Conservation (phyloP, 2,888 invertebrate species). For the Elegia similella region DNA sequence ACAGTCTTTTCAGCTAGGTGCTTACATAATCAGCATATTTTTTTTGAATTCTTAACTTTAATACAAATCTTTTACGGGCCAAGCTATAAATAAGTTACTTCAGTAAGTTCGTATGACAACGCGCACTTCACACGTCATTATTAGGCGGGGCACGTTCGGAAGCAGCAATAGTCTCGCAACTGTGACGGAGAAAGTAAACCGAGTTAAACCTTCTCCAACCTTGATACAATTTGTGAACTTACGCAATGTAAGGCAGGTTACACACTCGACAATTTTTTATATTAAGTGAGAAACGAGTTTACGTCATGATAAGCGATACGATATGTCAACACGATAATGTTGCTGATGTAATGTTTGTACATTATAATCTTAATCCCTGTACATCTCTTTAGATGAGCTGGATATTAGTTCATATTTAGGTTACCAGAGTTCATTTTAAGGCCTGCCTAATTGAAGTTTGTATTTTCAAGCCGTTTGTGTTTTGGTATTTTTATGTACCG, state of each 20-base stretch:
- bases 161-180: constrained; percentile 27
- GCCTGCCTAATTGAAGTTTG: no score
- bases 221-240: constrained; percentile 32
- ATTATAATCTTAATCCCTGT: not conserved
- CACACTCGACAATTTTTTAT: not conserved
- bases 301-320: not conserved
- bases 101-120: constrained; percentile 6
- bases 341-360: not conserved
- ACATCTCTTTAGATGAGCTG: not conserved
- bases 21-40: no score
- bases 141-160: constrained; percentile 32
- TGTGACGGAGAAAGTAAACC: constrained; percentile 30
- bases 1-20: no score
- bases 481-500: no score
- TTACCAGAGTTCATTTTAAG: no score
- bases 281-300: not conserved
- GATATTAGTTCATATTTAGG: not conserved
- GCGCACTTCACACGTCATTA: constrained; percentile 27
- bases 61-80: not conserved
- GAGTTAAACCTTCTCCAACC: constrained; percentile 32
- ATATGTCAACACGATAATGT: constrained; percentile 18
- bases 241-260: not conserved
- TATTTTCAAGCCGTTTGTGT: no score
- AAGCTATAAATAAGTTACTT: not conserved
- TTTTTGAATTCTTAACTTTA: no score